Base-by-base conservation (phyloP, 2,888 invertebrate genomes). In the Junonia oenone region DNA sequence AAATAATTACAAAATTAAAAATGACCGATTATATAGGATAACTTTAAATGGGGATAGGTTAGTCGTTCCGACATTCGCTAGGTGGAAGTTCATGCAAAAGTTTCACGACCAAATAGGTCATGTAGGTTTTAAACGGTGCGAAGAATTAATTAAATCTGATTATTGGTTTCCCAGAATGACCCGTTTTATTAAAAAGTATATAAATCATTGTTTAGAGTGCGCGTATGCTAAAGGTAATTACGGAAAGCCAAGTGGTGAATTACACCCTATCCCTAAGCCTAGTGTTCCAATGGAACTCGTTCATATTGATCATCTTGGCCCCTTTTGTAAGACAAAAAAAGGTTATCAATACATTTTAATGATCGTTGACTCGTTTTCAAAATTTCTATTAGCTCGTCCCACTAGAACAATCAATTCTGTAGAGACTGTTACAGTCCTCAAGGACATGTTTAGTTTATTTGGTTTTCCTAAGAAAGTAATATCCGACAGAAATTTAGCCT, bases 61-160 rank as follows among this genome's bases (percentile, higher is more conserved):
- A 5, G 68, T 69, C 14, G 72, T 75, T 0, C 73, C 72, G 0
- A 26, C 14, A 3, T 68, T 68, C 22, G 58, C 69, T 6, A 45
- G 49, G 6, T 77, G 71, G 65, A 71, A 60, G 51, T 49, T 75
- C 3, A 11, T 72, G 1, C 69, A 70, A 29, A 73, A 67, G 66
- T 63, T 66, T 43, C 75, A 74, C 50, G 72, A 75, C 53, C 64
- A 73, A 1, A 68, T 74, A 11, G 74, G 76, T 1, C 71, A 76
- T 49, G 56, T 67, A 15, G 68, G 68, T 0, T 51, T 69, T 1
- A 55, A 69, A 13, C 51, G 59, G 9, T 68, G 67, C 40, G 35
- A 14, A n/a, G 63, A 66, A 4, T 13, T 70, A 6, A 68, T 75
- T 14, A 75, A 73, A 61, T 54, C 48, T 0, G 63, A 64, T 1